Percentiles rank a stretch among this genome's conserved stretches.
These are phyloP conservation scores for Hirundo rustica DNA, from an alignment of 2,797 vertebrate genomes.

Conservation along the genomic window DNA sequence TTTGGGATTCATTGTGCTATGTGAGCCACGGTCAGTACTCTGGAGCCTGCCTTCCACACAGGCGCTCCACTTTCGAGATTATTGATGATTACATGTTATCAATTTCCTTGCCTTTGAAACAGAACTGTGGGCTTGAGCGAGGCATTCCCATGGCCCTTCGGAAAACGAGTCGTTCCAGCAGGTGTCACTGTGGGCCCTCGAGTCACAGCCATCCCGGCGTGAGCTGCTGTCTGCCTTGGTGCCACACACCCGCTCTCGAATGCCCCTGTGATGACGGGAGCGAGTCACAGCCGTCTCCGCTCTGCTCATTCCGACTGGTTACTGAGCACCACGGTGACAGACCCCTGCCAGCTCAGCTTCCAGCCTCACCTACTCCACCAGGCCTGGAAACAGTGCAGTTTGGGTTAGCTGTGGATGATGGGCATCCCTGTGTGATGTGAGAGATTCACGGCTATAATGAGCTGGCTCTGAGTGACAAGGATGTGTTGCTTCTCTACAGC, in stretches of 20 bases:
- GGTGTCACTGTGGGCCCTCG: slow-evolving; percentile 74
- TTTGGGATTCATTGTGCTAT: neutral
- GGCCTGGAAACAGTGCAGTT: neutral
- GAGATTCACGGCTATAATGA: neutral
- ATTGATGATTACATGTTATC: neutral
- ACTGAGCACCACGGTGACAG: slow-evolving; percentile 10
- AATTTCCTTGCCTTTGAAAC: neutral
- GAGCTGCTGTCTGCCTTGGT: neutral
- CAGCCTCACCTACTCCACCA: neutral
- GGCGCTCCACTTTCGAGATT: neutral
- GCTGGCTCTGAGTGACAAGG: neutral
- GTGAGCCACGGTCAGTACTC: neutral
- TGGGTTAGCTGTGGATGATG: neutral
- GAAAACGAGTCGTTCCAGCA: slow-evolving; percentile 47
- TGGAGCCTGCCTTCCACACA: neutral
- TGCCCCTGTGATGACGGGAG: slow-evolving; percentile 8
- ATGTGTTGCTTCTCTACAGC: neutral
- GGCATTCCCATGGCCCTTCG: neutral
- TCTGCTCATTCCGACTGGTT: slow-evolving; percentile 50
- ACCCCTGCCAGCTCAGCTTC: slow-evolving; percentile 43
- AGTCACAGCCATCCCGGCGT: neutral
- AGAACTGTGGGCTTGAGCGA: fast-evolving
- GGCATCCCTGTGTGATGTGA: neutral
- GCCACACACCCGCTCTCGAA: neutral
- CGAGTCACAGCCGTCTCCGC: slow-evolving; percentile 37